These are phyloP conservation scores for Selenia dentaria DNA, from an alignment of 2,888 invertebrate genomes.

Conservation along the genomic window DNA sequence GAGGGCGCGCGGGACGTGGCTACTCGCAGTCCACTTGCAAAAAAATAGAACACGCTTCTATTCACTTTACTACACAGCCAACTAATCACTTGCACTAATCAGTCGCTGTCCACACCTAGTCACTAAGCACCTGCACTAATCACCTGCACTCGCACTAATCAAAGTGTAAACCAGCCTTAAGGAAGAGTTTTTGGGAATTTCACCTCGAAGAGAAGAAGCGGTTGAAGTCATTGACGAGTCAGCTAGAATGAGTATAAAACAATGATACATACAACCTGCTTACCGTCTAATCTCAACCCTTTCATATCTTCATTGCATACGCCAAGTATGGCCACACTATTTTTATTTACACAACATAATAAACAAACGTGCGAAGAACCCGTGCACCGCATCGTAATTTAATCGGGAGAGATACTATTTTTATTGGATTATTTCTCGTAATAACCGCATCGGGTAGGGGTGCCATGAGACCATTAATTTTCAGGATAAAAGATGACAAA, in stretches of 20 bases:
- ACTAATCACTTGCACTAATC: too few relatives aligned
- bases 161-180: slow-evolving; percentile 1
- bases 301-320: not conserved
- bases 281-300: too few relatives aligned
- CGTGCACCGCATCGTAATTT: slow-evolving; percentile 55
- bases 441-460: slow-evolving; percentile 47
- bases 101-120: too few relatives aligned
- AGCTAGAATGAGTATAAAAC: too few relatives aligned
- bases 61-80: too few relatives aligned
- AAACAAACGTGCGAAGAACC: slow-evolving; percentile 37
- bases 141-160: too few relatives aligned
- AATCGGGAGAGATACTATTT: slow-evolving; percentile 72
- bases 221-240: too few relatives aligned
- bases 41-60: slow-evolving; percentile 21
- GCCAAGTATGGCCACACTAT: not conserved
- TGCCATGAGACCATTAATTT: not conserved
- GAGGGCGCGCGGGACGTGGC: slow-evolving; percentile 16
- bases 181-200: too few relatives aligned
- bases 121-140: too few relatives aligned
- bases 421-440: slow-evolving; percentile 77
- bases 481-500: not conserved
- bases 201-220: too few relatives aligned
- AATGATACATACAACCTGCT: too few relatives aligned
- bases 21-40: slow-evolving; percentile 11
- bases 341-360: slow-evolving; percentile 41